Evolutionary conservation across 2,888 invertebrate genomes (phyloP).

Genomic region (Drosophila niveifrons): DNA sequence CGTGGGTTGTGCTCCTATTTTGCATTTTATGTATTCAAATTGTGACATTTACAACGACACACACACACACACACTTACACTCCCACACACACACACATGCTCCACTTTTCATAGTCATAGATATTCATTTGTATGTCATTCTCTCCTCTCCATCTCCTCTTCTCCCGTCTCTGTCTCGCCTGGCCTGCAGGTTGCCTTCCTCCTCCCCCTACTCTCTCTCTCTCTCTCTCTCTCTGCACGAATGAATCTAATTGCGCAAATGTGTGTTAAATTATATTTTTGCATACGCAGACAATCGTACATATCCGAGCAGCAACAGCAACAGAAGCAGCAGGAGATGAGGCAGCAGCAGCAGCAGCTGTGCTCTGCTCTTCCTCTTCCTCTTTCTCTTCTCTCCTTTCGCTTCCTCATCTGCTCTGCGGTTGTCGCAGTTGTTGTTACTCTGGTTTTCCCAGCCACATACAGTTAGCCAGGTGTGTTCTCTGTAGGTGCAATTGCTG

Average conservation of each 20-base stretch:
- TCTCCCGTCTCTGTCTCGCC: neutral
- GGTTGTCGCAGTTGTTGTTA: constrained; percentile 58
- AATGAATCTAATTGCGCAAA: constrained; percentile 81
- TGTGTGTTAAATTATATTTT: constrained; percentile 82
- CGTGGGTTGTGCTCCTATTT: constrained; percentile 59
- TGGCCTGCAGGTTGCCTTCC: neutral
- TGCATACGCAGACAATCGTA: constrained; percentile 74
- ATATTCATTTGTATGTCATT: constrained; percentile 76
- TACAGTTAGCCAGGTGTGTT: constrained; percentile 33
- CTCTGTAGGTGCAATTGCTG: constrained; percentile 25
- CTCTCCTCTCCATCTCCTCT: neutral
- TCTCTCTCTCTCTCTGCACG: constrained; percentile 59
- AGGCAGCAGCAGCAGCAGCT: constrained; percentile 44
- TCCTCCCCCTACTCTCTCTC: constrained; percentile 39
- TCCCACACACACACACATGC: constrained; percentile 39
- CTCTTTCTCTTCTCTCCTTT: no score
- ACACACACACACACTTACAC: constrained; percentile 27
- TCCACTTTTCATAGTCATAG: constrained; percentile 66
- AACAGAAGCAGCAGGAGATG: constrained; percentile 1
- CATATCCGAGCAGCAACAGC: constrained; percentile 34
- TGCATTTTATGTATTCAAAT: constrained; percentile 79
- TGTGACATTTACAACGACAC: constrained; percentile 73
- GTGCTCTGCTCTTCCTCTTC: constrained; percentile 25
- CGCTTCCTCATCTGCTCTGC: constrained; percentile 32
- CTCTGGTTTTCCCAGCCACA: constrained; percentile 50